Evolutionary conservation across 2,888 invertebrate species (phyloP).

Genomic region (Scaptomyza polygonia): DNA sequence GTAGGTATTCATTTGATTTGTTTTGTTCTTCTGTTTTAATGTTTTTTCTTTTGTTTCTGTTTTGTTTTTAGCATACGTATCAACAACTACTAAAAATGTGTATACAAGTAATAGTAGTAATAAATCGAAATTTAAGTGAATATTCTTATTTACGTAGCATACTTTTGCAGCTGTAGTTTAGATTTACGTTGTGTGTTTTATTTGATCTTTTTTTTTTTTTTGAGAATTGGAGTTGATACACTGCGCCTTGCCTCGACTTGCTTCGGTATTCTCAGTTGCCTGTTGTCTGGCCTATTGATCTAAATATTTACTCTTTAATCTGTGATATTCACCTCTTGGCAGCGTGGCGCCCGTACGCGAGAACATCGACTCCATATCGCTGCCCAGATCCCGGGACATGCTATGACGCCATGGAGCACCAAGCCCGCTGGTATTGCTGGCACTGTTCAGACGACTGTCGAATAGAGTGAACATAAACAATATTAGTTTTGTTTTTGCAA

Average conservation of each 20-base stretch:
- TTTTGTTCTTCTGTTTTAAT: conserved; percentile 28
- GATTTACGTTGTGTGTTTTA: conserved; percentile 23
- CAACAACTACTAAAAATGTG: conserved; percentile 66
- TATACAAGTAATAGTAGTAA: conserved; percentile 41
- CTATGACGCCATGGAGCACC: conserved; percentile 87
- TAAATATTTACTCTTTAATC: conserved; percentile 85
- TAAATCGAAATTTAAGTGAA: conserved; percentile 48
- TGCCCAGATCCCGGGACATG: conserved; percentile 88
- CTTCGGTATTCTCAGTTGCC: conserved; percentile 27
- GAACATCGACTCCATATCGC: conserved; percentile 91
- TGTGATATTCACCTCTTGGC: conserved; percentile 89
- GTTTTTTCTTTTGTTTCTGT: conserved; percentile 35
- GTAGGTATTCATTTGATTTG: conserved; percentile 41
- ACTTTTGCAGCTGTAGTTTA: conserved; percentile 47
- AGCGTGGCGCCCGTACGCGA: conserved; percentile 86
- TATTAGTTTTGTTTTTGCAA: neutral
- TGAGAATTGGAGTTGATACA: conserved; percentile 29
- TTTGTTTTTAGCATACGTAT: conserved; percentile 69
- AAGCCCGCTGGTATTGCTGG: conserved; percentile 65
- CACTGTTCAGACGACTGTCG: conserved; percentile 82
- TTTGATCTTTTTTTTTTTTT: neutral
- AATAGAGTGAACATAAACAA: conserved; percentile 1
- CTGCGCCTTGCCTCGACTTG: conserved; percentile 24
- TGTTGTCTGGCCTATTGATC: conserved; percentile 76
- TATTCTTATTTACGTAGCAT: conserved; percentile 73